Evolutionary conservation across 2,113 vertebrate species (phyloP), one percentile per base, ranked within the genome.

Genomic region (Strix aluco): DNA sequence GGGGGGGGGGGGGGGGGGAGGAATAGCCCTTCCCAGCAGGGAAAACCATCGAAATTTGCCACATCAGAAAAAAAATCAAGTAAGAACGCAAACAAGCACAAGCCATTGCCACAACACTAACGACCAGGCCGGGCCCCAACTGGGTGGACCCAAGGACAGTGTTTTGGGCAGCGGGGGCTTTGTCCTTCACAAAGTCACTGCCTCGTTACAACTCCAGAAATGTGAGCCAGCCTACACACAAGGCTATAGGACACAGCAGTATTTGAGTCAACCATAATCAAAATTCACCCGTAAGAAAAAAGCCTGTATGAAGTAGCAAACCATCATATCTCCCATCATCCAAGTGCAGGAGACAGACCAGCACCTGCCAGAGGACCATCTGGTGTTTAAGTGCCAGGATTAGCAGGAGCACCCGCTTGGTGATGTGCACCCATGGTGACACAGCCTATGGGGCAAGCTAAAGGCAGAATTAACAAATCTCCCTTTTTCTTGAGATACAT

Each of bases 151-250:
- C 67, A 71, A 58, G 69, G 88, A 34, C 40, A n/a, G 27, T 15
- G 46, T 32, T 80, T 15, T 16, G 42, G 74, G 38, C 74, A 88
- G 63, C 72, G 74, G 30, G 42, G 40, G 12, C n/a, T 81, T 61
- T 69, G 44, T 73, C 59, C 67, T 67, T 57, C 3, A 4, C 72
- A 63, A 47, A 77, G 40, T 36, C 83, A 44, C 20, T 9, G 25
- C 20, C 1, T 34, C 3, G 0, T 40, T 30, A 26, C 15, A 34
- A 30, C 36, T 63, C 29, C 72, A 47, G 59, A 15, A 42, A 49
- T 0, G 0, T 5, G 6, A 75, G 46, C 27, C 72, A 49, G 49
- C 32, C 85, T 1, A 0, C 10, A 23, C 40, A 14, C 13, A 18
- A 65, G 11, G 0, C 15, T 19, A 51, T 1, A 2, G 27, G 32